Evolutionary conservation across 2,888 invertebrate species (phyloP).

Genomic region (Eupithecia subfuscata): DNA sequence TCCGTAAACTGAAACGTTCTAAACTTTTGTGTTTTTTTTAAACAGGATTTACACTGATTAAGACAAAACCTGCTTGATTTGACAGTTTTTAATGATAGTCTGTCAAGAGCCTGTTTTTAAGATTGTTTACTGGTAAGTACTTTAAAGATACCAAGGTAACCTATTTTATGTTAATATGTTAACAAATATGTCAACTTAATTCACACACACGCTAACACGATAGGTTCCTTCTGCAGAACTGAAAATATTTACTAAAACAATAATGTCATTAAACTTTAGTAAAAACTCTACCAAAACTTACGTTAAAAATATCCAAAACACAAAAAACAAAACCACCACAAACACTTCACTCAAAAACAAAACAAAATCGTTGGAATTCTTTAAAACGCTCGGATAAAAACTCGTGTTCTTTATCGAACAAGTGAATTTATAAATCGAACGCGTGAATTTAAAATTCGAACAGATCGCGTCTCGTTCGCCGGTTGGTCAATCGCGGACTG

Average conservation of each 20-base stretch:
- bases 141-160: not conserved
- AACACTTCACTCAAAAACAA: conserved; percentile 8
- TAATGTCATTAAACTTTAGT: not conserved
- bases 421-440: conserved; percentile 10
- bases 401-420: not conserved
- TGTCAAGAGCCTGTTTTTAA: not conserved
- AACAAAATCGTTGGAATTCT: not conserved
- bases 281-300: conserved; percentile 1
- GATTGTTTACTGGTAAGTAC: not conserved
- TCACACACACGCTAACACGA: not conserved
- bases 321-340: not conserved
- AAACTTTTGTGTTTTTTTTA: not conserved
- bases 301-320: conserved; percentile 1
- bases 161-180: not conserved
- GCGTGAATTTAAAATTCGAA: conserved; percentile 31
- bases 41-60: not conserved
- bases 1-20: too few relatives aligned
- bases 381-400: not conserved
- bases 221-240: not conserved
- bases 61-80: not conserved
- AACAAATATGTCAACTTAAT: not conserved
- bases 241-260: not conserved
- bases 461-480: conserved; percentile 41
- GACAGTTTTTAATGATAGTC: not conserved
- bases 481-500: conserved; percentile 49